A percentile compares a stretch with the other conserved stretches of the same genome.
Evolutionary conservation across 2,888 invertebrate genomes (phyloP).

Genomic region (Parelbella ahira): DNA sequence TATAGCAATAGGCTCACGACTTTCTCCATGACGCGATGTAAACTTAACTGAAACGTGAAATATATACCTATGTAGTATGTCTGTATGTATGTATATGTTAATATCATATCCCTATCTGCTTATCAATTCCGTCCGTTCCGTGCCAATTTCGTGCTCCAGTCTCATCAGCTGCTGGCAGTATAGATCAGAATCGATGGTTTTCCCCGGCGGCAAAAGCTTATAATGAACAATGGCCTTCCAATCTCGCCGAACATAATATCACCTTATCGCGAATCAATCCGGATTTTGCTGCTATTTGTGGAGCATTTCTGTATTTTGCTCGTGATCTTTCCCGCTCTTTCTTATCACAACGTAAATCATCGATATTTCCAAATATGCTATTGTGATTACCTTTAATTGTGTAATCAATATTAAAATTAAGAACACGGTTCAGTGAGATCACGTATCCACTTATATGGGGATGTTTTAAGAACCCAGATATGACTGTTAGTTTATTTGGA

Average conservation of each 20-base stretch:
- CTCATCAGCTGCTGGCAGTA: conserved; percentile 36
- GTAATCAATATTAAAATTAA: conserved; percentile 21
- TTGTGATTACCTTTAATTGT: conserved; percentile 13
- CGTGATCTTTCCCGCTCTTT: conserved; percentile 30
- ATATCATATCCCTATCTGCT: conserved; percentile 7
- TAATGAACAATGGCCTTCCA: conserved; percentile 31
- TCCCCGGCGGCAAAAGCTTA: conserved; percentile 30
- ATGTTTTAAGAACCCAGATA: conserved; percentile 9
- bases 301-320: conserved; percentile 29
- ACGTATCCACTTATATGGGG: no score
- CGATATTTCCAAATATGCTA: conserved; percentile 17
- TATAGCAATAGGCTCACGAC: no score
- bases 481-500: no score
- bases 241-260: conserved; percentile 32
- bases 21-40: no score
- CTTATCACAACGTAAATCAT: conserved; percentile 23
- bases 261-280: conserved; percentile 28
- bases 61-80: no score
- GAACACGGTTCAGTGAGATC: conserved; percentile 13
- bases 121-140: conserved; percentile 12
- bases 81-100: no score
- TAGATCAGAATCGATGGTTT: conserved; percentile 31
- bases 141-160: conserved; percentile 26
- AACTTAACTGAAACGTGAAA: no score
- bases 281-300: conserved; percentile 27